Evolutionary conservation across 2,888 invertebrate genomes (phyloP).

Genomic region (Panzeria rudis): DNA sequence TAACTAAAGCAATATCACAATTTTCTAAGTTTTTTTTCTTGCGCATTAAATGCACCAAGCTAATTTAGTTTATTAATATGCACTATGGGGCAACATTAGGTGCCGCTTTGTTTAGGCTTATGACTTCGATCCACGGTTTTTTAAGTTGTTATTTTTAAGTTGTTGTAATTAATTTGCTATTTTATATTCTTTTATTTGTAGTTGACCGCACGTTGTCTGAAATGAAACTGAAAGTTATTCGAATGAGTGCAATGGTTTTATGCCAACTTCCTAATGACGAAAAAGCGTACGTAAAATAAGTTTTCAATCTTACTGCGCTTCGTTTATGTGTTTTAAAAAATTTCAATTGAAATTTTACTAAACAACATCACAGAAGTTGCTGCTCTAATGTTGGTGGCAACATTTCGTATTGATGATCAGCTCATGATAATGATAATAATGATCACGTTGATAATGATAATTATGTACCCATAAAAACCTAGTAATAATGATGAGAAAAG

Average conservation of each 20-base stretch:
- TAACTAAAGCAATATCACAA: conserved; percentile 39
- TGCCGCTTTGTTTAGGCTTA: conserved; percentile 23
- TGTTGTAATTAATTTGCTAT: conserved; percentile 22
- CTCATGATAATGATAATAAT: conserved; percentile 44
- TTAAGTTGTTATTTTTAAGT: too few relatives aligned
- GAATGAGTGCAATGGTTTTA: conserved; percentile 80
- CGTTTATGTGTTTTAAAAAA: conserved; percentile 35
- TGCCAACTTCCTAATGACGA: conserved; percentile 80
- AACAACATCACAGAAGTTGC: conserved; percentile 45
- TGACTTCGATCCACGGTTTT: background rate
- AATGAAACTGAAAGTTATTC: conserved; percentile 82
- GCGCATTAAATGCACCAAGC: conserved; percentile 7
- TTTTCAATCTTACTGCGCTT: conserved; percentile 29
- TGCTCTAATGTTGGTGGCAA: conserved; percentile 60
- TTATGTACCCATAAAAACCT: conserved; percentile 14
- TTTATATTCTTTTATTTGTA: conserved; percentile 42
- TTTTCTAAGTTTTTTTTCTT: background rate
- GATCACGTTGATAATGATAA: conserved; percentile 37
- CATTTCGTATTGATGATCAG: conserved; percentile 38
- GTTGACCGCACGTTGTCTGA: conserved; percentile 76
- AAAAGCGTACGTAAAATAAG: conserved; percentile 50
- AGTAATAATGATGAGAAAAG: conserved; percentile 44
- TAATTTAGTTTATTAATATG: background rate
- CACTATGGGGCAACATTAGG: conserved; percentile 40
- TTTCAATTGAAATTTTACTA: conserved; percentile 28